These are phyloP conservation scores for Coptotermes formosanus DNA, from an alignment of 1,140 invertebrate species.

Conservation along the genomic window DNA sequence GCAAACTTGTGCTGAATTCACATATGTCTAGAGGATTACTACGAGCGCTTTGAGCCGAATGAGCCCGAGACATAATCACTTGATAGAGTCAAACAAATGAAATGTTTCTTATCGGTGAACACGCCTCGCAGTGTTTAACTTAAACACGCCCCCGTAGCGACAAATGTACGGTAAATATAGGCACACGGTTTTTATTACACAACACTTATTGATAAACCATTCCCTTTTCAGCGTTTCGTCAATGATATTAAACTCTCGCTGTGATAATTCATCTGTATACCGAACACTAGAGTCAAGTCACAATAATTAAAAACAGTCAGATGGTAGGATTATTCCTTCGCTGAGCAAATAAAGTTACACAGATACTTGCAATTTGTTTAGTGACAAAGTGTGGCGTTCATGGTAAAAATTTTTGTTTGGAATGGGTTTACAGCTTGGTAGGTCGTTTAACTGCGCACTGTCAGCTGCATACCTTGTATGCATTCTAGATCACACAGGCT, in stretches of 20 bases:
- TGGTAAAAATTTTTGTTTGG: too few species aligned
- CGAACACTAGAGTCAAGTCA: not conserved
- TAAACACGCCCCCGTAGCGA: not conserved
- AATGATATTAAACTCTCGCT: not conserved
- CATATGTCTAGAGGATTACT: too few species aligned
- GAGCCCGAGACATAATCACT: too few species aligned
- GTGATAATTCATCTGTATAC: not conserved
- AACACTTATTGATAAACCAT: not conserved
- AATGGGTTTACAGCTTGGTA: too few species aligned
- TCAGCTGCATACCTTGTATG: too few species aligned
- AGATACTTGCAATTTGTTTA: too few species aligned
- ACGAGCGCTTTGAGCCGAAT: too few species aligned
- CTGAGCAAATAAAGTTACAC: not conserved
- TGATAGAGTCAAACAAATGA: not conserved
- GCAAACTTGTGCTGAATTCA: too few species aligned
- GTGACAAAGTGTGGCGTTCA: too few species aligned
- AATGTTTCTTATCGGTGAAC: not conserved
- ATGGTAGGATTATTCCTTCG: not conserved
- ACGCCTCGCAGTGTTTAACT: not conserved
- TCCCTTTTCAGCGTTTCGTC: not conserved
- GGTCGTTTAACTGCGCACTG: too few species aligned
- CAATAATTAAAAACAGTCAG: slow-evolving; percentile 1
- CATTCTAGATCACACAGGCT: too few species aligned
- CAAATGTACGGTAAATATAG: not conserved
- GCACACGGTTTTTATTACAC: slow-evolving; percentile 2